These are phyloP conservation scores for Carassius carassius DNA, from an alignment of 2,113 vertebrate species.

Conservation along the genomic window DNA sequence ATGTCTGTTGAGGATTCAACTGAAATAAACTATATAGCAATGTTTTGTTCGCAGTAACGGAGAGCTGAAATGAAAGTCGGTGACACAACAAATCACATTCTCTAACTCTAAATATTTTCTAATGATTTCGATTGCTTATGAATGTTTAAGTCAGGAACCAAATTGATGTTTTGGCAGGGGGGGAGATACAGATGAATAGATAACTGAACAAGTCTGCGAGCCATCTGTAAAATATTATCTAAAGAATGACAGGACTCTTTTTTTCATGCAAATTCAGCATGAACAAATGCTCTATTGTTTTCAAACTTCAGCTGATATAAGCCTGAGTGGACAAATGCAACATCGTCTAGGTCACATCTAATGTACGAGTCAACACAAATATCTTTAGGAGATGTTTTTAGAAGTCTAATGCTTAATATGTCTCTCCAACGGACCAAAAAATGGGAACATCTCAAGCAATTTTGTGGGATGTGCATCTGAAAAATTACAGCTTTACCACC, in stretches of 20 bases:
- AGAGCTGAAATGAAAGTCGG: background rate
- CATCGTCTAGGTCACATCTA: slow-evolving; percentile 1
- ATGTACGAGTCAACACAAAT: background rate
- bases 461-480: slow-evolving; percentile 43
- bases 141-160: background rate
- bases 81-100: slow-evolving; percentile 7
- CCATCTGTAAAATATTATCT: slow-evolving; percentile 33
- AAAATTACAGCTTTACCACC: slow-evolving; percentile 45
- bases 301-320: slow-evolving; percentile 13
- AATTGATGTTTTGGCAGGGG: slow-evolving; percentile 12
- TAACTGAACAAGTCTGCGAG: slow-evolving; percentile 4
- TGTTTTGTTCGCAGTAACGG: background rate
- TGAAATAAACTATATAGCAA: slow-evolving; percentile 1
- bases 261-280: background rate
- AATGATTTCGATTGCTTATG: background rate
- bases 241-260: background rate
- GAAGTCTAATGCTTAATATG: slow-evolving; percentile 41
- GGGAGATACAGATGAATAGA: slow-evolving; percentile 8
- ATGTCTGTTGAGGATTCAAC: background rate
- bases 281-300: slow-evolving; percentile 15
- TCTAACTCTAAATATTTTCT: slow-evolving; percentile 3
- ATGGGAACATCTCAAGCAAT: slow-evolving; percentile 44
- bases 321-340: background rate
- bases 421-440: slow-evolving; percentile 42
- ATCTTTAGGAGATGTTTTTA: slow-evolving; percentile 12